Percentiles rank a stretch among this genome's conserved stretches.
Conservation (phyloP, 2,113 vertebrate genomes). For the Colaptes auratus region DNA sequence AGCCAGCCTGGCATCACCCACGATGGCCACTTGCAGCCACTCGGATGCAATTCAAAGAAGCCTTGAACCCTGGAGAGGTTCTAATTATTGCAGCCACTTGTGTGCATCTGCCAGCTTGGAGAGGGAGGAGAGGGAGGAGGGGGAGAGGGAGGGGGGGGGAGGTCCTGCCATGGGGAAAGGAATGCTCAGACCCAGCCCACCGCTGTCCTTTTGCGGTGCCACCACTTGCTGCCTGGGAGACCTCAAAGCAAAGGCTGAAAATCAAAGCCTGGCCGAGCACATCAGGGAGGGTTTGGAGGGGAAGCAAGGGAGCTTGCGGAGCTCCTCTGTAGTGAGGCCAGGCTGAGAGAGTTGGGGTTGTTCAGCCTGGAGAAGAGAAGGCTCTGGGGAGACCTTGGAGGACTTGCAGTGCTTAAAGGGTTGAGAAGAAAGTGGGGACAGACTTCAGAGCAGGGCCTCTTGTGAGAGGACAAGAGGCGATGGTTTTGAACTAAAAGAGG, state of each 20-base stretch:
- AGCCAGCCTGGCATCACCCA: rapidly evolving
- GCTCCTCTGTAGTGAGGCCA: too few relatives aligned
- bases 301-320: neutral
- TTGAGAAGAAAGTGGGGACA: too few relatives aligned
- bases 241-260: neutral
- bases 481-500: too few relatives aligned
- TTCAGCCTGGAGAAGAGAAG: too few relatives aligned
- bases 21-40: neutral
- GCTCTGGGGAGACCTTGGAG: too few relatives aligned
- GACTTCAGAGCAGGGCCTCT: too few relatives aligned
- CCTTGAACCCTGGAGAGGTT: neutral
- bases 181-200: neutral
- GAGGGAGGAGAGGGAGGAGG: neutral
- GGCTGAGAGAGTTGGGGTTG: too few relatives aligned
- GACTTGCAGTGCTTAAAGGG: too few relatives aligned
- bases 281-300: rapidly evolving
- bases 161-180: neutral
- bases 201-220: neutral
- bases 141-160: neutral
- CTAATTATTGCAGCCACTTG: neutral
- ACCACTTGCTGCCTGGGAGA: rapidly evolving
- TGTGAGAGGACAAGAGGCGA: too few relatives aligned
- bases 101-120: neutral
- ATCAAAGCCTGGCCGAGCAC: rapidly evolving
- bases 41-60: neutral